Evolutionary conservation across 2,113 vertebrate species (phyloP).

Genomic region (Anoura caudifer): DNA sequence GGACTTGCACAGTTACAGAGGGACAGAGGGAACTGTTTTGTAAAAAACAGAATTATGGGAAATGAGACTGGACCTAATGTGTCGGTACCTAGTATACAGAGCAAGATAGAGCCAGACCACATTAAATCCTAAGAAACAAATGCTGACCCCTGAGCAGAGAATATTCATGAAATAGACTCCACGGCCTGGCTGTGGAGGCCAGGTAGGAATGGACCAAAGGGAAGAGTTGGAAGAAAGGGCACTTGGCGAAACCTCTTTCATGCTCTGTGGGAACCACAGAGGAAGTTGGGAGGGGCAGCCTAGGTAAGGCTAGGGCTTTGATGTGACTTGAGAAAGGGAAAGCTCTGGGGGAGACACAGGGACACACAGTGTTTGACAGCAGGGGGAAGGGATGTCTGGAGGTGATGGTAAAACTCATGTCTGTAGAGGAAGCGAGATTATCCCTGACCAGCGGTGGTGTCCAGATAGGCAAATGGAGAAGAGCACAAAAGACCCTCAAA

Average conservation of each 20-base stretch:
- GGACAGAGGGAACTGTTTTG: not conserved
- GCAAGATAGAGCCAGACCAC: not conserved
- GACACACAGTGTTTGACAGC: not conserved
- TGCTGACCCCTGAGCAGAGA: not conserved
- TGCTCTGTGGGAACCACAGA: not conserved
- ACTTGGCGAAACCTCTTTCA: not conserved
- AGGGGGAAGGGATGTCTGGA: not conserved
- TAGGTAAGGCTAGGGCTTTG: too few relatives aligned
- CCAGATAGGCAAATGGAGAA: not conserved
- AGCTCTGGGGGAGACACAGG: too few relatives aligned
- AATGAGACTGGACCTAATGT: not conserved
- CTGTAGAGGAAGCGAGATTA: not conserved
- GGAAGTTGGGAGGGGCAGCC: not conserved
- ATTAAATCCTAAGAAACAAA: not conserved
- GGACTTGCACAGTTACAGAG: not conserved
- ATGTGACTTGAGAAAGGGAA: not conserved
- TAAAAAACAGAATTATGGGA: not conserved
- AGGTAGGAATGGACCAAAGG: not conserved
- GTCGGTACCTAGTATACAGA: rapidly evolving
- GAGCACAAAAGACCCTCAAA: too few relatives aligned
- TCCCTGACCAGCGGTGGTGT: not conserved
- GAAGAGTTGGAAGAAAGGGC: rapidly evolving
- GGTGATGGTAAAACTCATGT: not conserved
- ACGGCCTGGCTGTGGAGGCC: not conserved
- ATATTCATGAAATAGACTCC: not conserved